A percentile compares a stretch with the other conserved stretches of the same genome.
phyloP scores from a whole-genome alignment of 2,113 vertebrate species.

The Sapayoa aenigma region DNA sequence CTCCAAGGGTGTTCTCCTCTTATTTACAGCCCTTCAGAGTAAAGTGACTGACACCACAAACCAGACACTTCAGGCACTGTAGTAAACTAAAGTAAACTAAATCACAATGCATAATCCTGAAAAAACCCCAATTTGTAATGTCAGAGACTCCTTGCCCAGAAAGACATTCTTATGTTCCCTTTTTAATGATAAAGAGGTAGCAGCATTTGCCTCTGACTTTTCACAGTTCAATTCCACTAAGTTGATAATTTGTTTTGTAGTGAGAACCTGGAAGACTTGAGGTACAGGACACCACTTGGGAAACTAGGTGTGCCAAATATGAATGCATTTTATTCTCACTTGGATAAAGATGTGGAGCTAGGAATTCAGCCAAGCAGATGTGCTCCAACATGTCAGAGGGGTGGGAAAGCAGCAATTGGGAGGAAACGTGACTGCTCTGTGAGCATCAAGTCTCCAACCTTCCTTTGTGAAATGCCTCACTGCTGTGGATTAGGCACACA shows the following conservation, averaged over 20 bases:
- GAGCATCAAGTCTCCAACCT: background rate
- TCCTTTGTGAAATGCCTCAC: background rate
- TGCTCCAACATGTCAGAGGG: background rate
- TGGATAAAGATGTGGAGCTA: background rate
- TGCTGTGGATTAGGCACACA: background rate
- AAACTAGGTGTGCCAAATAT: slow-evolving; percentile 17
- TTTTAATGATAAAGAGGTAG: background rate
- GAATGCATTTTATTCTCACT: slow-evolving; percentile 18
- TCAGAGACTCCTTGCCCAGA: background rate
- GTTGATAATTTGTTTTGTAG: background rate
- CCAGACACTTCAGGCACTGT: background rate
- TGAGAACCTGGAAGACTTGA: slow-evolving; percentile 7
- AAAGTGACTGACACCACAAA: background rate
- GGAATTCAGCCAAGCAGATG: slow-evolving; percentile 39
- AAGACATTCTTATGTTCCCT: background rate
- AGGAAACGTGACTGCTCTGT: background rate
- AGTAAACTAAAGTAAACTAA: background rate
- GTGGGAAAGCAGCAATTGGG: background rate
- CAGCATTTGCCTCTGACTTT: background rate
- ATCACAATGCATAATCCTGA: background rate
- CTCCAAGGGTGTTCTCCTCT: slow-evolving; percentile 18
- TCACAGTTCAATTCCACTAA: background rate
- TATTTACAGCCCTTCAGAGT: background rate
- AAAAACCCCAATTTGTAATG: background rate
- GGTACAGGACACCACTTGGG: background rate